A percentile compares a stretch with the other conserved stretches of the same genome.
Conservation (phyloP, 2,888 invertebrate genomes). For the Thecocarcelia acutangulata region DNA sequence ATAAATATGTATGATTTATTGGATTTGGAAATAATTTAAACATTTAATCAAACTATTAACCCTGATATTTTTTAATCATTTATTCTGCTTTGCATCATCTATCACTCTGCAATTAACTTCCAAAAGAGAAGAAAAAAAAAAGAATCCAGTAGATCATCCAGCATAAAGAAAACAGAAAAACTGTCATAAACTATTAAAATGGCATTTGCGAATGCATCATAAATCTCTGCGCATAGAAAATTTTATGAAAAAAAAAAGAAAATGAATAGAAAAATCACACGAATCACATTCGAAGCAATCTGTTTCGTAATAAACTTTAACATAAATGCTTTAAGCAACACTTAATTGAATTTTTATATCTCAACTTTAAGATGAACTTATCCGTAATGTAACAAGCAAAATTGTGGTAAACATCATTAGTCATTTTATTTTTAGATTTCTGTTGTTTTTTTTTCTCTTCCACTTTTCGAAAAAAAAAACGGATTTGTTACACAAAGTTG, state of each 20-base stretch:
- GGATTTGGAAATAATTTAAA: no score
- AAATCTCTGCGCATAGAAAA: constrained; percentile 50
- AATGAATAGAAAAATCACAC: constrained; percentile 30
- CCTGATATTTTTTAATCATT: no score
- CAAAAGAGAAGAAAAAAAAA: background rate
- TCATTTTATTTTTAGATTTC: constrained; percentile 52
- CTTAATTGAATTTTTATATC: constrained; percentile 64
- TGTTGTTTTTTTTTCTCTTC: background rate
- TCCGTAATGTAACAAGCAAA: constrained; percentile 38
- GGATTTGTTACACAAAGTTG: constrained; percentile 31
- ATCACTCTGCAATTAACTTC: constrained; percentile 37
- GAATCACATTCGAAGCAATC: constrained; percentile 53
- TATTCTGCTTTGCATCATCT: background rate
- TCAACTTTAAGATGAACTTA: constrained; percentile 40
- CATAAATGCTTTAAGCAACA: constrained; percentile 49
- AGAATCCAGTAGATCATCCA: no score
- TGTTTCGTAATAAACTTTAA: constrained; percentile 39
- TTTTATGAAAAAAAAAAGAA: constrained; percentile 10
- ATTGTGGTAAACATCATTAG: constrained; percentile 63
- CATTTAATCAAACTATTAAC: no score
- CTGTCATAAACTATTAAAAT: constrained; percentile 56
- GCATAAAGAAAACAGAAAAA: constrained; percentile 4
- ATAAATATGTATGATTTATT: no score
- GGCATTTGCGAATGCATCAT: constrained; percentile 63
- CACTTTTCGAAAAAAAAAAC: no score